Conservation (phyloP, 53 echinoderm and acorn worm genomes). For the Hippasteria phrygiana region DNA sequence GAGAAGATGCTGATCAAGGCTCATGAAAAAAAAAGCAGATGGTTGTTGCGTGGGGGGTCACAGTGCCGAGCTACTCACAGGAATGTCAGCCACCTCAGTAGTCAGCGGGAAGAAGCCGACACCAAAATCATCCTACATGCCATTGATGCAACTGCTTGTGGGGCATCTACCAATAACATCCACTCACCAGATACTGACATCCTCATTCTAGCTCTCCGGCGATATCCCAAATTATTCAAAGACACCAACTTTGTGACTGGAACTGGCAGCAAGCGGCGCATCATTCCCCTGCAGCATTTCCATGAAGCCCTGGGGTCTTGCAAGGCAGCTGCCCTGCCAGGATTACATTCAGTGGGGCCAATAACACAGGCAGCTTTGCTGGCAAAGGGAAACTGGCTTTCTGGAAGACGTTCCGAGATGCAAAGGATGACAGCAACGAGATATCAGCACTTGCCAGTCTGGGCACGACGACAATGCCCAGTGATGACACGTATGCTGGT, state of each 20-base stretch:
- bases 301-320: background rate
- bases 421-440: constrained; percentile 31
- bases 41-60: constrained; percentile 43
- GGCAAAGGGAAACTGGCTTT: constrained; percentile 38
- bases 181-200: constrained; percentile 60
- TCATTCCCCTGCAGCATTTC: background rate
- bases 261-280: constrained; percentile 2
- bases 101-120: constrained; percentile 46
- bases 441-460: constrained; percentile 1
- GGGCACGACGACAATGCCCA: background rate
- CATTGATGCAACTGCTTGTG: constrained; percentile 23
- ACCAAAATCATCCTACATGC: constrained; percentile 48
- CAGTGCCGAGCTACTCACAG: background rate
- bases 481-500: background rate
- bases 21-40: background rate
- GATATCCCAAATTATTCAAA: constrained; percentile 3
- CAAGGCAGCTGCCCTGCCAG: constrained; percentile 47
- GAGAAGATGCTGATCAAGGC: background rate
- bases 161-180: background rate
- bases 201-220: constrained; percentile 31
- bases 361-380: constrained; percentile 40
- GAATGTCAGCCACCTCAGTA: constrained; percentile 17
- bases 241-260: constrained; percentile 47
- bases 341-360: constrained; percentile 53
- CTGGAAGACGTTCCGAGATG: constrained; percentile 25